phyloP scores from a whole-genome alignment of 2,113 vertebrate genomes.

The Talpa occidentalis region DNA sequence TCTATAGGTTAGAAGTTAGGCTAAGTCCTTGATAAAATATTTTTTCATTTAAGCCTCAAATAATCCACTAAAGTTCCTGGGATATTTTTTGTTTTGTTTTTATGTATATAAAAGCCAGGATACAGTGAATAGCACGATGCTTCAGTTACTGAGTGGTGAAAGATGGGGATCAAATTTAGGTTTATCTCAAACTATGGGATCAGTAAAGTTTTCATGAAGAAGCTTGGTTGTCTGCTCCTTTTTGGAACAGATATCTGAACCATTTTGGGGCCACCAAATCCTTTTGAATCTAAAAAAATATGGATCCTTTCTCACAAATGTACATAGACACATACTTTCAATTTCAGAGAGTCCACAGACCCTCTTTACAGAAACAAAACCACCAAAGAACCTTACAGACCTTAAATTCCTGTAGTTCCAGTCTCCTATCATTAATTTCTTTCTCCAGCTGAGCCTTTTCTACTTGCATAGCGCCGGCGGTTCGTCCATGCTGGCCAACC shows the following conservation, averaged over 20 bases:
- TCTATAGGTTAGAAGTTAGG: background rate
- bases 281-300: background rate
- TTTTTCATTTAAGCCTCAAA: constrained; percentile 27
- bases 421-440: constrained; percentile 84
- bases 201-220: background rate
- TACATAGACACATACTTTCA: background rate
- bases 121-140: background rate
- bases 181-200: background rate
- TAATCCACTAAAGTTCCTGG: background rate
- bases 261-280: background rate
- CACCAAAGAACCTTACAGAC: constrained; percentile 72
- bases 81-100: background rate
- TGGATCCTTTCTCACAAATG: background rate
- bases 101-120: background rate
- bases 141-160: background rate
- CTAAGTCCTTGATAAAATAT: background rate
- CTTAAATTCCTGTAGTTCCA: constrained; percentile 87
- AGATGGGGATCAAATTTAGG: background rate
- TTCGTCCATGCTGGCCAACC: constrained; percentile 81
- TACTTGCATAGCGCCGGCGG: constrained; percentile 83
- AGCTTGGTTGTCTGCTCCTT: background rate
- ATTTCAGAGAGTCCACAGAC: background rate
- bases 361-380: background rate
- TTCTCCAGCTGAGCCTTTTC: constrained; percentile 88
- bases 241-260: background rate